Conservation (phyloP, 1,140 invertebrate genomes). For the Cylas formicarius region DNA sequence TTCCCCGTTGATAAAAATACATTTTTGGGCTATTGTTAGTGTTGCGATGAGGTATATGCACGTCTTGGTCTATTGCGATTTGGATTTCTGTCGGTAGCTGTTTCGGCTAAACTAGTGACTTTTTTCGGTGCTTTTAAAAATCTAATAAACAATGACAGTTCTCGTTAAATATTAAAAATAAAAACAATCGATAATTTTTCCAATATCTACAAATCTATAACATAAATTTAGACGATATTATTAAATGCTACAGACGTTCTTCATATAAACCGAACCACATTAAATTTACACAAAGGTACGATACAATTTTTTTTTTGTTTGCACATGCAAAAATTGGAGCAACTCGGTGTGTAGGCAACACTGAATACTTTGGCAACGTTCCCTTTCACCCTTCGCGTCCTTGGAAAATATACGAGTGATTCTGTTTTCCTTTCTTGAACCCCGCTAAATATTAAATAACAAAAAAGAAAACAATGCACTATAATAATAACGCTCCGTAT, state of each 20-base stretch:
- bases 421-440: conserved; percentile 17
- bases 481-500: no score
- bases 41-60: conserved; percentile 29
- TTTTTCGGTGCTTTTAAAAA: background rate
- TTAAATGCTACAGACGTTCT: no score
- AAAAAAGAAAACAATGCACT: conserved; percentile 30
- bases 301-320: conserved; percentile 15
- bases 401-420: no score
- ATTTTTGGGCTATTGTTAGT: conserved; percentile 30
- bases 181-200: conserved; percentile 31
- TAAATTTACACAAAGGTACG: conserved; percentile 32
- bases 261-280: conserved; percentile 31
- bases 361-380: conserved; percentile 11
- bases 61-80: conserved; percentile 23
- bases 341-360: conserved; percentile 30
- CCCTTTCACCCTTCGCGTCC: background rate
- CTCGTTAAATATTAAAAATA: conserved; percentile 28
- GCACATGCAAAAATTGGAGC: conserved; percentile 29
- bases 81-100: background rate
- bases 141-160: conserved; percentile 7
- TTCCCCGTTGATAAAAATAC: conserved; percentile 30
- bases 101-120: background rate
- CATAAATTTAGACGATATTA: conserved; percentile 31
- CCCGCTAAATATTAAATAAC: conserved; percentile 35
- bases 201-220: conserved; percentile 34